These are phyloP conservation scores for Herminia tarsipennalis DNA, from an alignment of 2,888 invertebrate species.

Conservation along the genomic window DNA sequence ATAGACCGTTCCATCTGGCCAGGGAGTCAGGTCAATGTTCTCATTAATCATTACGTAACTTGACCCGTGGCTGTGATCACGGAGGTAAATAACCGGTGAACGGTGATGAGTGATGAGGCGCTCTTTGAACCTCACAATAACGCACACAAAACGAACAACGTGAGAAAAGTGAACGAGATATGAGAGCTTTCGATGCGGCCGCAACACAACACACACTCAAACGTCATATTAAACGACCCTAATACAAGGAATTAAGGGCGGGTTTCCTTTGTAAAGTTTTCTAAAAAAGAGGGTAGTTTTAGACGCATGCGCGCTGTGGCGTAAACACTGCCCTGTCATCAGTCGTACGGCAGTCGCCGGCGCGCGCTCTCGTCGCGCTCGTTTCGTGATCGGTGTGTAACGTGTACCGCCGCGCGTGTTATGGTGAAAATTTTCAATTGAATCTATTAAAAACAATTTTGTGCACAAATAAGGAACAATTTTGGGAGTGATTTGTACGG, in stretches of 20 bases:
- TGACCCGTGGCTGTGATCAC: conserved; percentile 14
- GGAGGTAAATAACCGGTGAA: conserved; percentile 18
- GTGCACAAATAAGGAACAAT: conserved; percentile 50
- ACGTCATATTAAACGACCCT: conserved; percentile 22
- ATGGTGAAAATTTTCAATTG: conserved; percentile 51
- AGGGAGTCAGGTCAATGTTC: conserved; percentile 1
- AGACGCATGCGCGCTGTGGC: conserved; percentile 68
- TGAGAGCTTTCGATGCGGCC: conserved; percentile 21
- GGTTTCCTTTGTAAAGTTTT: conserved; percentile 19
- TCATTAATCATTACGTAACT: conserved; percentile 6
- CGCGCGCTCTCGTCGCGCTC: conserved; percentile 46
- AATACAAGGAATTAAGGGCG: conserved; percentile 31
- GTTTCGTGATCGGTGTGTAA: conserved; percentile 18
- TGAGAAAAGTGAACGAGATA: conserved; percentile 34
- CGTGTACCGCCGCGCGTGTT: conserved; percentile 65
- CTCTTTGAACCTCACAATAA: conserved; percentile 16
- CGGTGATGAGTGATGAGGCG: conserved; percentile 26
- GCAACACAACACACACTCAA: conserved; percentile 23
- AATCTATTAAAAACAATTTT: conserved; percentile 39
- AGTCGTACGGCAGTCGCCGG: conserved; percentile 65
- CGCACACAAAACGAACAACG: conserved; percentile 39
- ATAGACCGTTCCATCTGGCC: too few relatives aligned
- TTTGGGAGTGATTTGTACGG: conserved; percentile 59
- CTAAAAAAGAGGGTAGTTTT: conserved; percentile 56
- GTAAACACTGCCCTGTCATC: conserved; percentile 70